These are phyloP conservation scores for Sandelia bainsii DNA, from an alignment of 2,797 vertebrate species.

Conservation along the genomic window DNA sequence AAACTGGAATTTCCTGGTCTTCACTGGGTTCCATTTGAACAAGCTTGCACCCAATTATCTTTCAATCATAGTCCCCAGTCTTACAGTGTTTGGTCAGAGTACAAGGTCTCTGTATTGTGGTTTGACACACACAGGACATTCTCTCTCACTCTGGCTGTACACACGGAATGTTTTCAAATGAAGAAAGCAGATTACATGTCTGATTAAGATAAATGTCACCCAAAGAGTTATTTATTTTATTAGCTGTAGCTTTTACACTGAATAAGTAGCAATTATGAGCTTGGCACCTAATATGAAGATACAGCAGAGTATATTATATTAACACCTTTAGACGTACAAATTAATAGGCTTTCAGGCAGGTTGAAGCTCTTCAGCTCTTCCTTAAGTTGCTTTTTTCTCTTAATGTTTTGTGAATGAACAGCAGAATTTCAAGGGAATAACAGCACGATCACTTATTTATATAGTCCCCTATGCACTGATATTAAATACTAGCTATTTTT, in stretches of 20 bases:
- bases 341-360: slow-evolving; percentile 34
- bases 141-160: slow-evolving; percentile 26
- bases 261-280: slow-evolving; percentile 25
- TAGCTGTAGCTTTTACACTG: slow-evolving; percentile 29
- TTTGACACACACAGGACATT: slow-evolving; percentile 47
- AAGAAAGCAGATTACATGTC: slow-evolving; percentile 35
- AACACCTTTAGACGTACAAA: slow-evolving; percentile 54
- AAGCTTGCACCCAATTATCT: slow-evolving; percentile 80
- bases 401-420: slow-evolving; percentile 55
- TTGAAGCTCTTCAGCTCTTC: slow-evolving; percentile 28
- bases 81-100: slow-evolving; percentile 70
- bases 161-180: slow-evolving; percentile 51
- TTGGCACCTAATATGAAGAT: background rate
- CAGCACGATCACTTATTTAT: slow-evolving; percentile 22
- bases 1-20: slow-evolving; percentile 77
- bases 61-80: slow-evolving; percentile 69
- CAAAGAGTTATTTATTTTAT: slow-evolving; percentile 6
- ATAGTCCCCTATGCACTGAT: slow-evolving; percentile 43
- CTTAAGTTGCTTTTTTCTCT: slow-evolving; percentile 18
- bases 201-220: slow-evolving; percentile 46
- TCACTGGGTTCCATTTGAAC: slow-evolving; percentile 76
- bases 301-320: slow-evolving; percentile 35
- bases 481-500: slow-evolving; percentile 58
- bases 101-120: slow-evolving; percentile 62
- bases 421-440: slow-evolving; percentile 18